These are phyloP conservation scores for Melanotaenia duboulayi DNA, from an alignment of 2,113 vertebrate genomes.

Conservation along the genomic window DNA sequence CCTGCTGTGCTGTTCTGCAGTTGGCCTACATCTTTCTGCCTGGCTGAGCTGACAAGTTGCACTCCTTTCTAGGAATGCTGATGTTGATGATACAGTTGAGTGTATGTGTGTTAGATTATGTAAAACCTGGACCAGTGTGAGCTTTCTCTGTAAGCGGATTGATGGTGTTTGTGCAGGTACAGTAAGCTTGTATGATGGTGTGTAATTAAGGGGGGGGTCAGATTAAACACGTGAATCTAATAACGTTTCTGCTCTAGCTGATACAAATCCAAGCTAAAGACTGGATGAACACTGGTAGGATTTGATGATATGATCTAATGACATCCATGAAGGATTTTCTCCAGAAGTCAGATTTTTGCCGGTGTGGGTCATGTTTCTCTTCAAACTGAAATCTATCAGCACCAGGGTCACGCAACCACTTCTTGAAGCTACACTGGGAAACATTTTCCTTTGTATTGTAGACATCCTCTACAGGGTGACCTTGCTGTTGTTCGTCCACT, in stretches of 20 bases:
- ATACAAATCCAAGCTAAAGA: no score
- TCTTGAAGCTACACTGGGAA: not conserved
- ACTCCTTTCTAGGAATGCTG: slow-evolving; percentile 63
- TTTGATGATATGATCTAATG: not conserved
- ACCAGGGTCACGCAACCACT: not conserved
- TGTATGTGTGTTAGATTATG: slow-evolving; percentile 26
- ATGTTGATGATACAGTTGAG: slow-evolving; percentile 36
- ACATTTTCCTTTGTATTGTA: slow-evolving; percentile 6
- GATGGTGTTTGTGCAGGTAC: not conserved
- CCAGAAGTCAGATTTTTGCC: not conserved
- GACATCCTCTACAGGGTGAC: slow-evolving; percentile 42
- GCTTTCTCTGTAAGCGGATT: slow-evolving; percentile 12
- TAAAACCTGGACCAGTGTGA: slow-evolving; percentile 1
- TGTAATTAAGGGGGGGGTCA: not conserved
- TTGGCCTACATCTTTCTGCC: slow-evolving; percentile 81
- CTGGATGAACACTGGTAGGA: not conserved
- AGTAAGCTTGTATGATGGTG: not conserved
- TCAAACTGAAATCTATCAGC: slow-evolving; percentile 9
- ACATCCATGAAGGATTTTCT: not conserved
- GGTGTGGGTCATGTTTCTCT: not conserved
- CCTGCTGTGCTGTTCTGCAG: slow-evolving; percentile 65
- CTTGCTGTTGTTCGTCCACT: slow-evolving; percentile 45
- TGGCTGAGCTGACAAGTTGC: slow-evolving; percentile 68
- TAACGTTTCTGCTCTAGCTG: no score
- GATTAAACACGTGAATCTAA: not conserved